Conservation (phyloP, 2,797 vertebrate genomes). For the Miichthys miiuy region DNA sequence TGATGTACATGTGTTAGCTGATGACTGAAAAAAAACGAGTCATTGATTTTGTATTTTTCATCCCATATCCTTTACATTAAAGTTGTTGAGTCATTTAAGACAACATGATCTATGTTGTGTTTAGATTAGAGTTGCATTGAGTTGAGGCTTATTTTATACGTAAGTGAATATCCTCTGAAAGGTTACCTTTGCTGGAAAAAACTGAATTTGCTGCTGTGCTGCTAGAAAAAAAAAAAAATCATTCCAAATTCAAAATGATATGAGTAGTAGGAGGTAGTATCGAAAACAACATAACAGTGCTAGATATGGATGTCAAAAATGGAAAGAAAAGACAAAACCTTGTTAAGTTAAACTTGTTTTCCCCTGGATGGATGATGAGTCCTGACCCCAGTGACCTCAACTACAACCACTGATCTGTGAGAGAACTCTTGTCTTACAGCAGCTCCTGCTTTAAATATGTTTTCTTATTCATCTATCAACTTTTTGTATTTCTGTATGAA, state of each 20-base stretch:
- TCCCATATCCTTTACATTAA: too few species aligned
- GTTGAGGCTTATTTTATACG: background rate
- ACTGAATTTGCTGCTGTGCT: background rate
- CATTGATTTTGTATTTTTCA: too few species aligned
- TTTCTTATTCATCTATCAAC: too few species aligned
- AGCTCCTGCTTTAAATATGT: too few species aligned
- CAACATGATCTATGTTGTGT: background rate
- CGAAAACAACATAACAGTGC: background rate
- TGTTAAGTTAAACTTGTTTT: background rate
- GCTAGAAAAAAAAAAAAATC: background rate
- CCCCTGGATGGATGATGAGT: background rate
- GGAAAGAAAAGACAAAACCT: background rate
- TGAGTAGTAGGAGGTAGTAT: conserved; percentile 2
- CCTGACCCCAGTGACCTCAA: background rate
- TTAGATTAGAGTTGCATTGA: background rate
- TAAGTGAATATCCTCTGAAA: too few species aligned
- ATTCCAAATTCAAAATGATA: background rate
- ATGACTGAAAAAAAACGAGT: too few species aligned
- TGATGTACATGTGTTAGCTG: too few species aligned
- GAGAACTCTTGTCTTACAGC: too few species aligned
- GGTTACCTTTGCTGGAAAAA: background rate
- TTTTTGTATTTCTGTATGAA: too few species aligned
- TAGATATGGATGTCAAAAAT: background rate
- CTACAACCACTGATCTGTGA: background rate
- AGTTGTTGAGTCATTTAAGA: background rate